Conservation (phyloP, 1,140 invertebrate species). For the Pygmarrhopalites habei region DNA sequence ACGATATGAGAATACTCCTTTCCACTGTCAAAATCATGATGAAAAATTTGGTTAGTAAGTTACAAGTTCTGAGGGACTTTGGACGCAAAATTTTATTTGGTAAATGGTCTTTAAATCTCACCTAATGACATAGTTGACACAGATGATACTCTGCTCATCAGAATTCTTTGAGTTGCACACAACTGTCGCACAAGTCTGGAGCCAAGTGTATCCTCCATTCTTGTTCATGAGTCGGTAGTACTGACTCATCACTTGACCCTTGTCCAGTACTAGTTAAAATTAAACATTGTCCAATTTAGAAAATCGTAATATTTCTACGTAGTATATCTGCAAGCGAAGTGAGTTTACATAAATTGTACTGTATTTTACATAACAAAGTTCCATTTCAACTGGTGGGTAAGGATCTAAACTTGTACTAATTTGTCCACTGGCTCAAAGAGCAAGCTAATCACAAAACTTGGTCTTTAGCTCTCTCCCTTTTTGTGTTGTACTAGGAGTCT, state of each 20-base stretch:
- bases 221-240: slow-evolving; percentile 95
- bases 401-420: too few species aligned
- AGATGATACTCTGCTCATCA: slow-evolving; percentile 92
- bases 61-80: too few species aligned
- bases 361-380: not conserved
- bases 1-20: slow-evolving; percentile 82
- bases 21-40: slow-evolving; percentile 56
- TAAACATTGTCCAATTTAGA: not conserved
- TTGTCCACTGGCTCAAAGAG: too few species aligned
- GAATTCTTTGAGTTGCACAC: slow-evolving; percentile 91
- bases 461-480: too few species aligned
- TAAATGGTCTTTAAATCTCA: slow-evolving; percentile 46
- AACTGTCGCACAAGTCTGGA: slow-evolving; percentile 92
- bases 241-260: slow-evolving; percentile 91
- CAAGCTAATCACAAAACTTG: too few species aligned
- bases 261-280: slow-evolving; percentile 70
- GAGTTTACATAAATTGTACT: too few species aligned
- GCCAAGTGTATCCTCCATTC: slow-evolving; percentile 88
- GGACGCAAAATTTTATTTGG: not conserved
- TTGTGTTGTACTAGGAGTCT: too few species aligned
- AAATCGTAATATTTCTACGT: not conserved
- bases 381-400: too few species aligned
- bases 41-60: too few species aligned
- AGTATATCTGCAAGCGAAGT: not conserved
- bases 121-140: slow-evolving; percentile 91